A percentile compares a stretch with the other conserved stretches of the same genome.
Conservation (phyloP, 2,113 vertebrate species). For the Oncorhynchus mykiss region DNA sequence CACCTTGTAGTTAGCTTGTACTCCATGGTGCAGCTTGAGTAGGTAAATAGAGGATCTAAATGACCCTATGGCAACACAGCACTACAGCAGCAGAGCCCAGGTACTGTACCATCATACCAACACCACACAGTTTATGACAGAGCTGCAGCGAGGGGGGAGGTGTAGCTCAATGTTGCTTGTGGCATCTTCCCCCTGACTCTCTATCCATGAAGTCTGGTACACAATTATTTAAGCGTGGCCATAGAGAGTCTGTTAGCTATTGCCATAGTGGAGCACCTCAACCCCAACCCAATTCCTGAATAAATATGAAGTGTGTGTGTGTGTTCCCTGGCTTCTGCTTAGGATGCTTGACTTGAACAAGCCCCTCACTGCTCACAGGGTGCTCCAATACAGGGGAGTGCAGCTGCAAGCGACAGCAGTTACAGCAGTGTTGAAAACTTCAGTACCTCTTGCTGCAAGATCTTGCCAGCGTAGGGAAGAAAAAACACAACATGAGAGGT, state of each 20-base stretch:
- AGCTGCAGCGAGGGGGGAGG: constrained; percentile 55
- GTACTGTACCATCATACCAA: constrained; percentile 9
- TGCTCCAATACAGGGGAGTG: neutral
- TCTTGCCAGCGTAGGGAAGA: neutral
- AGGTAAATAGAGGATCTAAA: constrained; percentile 61
- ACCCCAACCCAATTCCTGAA: neutral
- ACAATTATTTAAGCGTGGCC: neutral
- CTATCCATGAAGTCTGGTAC: constrained; percentile 44
- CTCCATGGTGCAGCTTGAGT: constrained; percentile 16
- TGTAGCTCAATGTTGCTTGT: constrained; percentile 53
- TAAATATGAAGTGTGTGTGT: neutral
- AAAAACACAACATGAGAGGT: neutral
- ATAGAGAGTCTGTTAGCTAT: constrained; percentile 19
- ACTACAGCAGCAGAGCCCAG: too few relatives aligned
- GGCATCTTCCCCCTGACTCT: constrained; percentile 48
- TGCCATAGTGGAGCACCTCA: neutral
- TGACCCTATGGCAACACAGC: constrained; percentile 47
- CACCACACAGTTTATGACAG: constrained; percentile 59
- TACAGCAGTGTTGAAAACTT: neutral
- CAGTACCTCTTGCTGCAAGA: neutral
- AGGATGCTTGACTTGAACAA: neutral
- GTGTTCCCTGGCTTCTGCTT: neutral
- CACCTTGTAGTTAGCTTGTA: neutral
- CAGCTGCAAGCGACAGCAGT: neutral
- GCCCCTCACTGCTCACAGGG: neutral